These are phyloP conservation scores for Seriola aureovittata DNA, from an alignment of 2,113 vertebrate genomes.

Conservation along the genomic window DNA sequence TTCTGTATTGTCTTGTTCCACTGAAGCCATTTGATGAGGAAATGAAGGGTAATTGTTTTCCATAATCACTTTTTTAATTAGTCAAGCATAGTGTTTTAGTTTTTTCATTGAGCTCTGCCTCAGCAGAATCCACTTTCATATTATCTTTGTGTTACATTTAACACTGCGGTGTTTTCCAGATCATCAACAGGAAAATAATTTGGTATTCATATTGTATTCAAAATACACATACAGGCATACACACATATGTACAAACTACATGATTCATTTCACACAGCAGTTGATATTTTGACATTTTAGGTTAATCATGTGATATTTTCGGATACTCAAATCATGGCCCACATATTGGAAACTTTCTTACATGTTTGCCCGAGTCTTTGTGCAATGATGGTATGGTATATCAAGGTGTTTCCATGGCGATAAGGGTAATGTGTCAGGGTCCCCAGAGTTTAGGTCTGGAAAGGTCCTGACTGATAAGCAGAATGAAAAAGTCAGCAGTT, in stretches of 20 bases:
- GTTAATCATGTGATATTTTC: constrained; percentile 68
- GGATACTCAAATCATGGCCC: constrained; percentile 56
- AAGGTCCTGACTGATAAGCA: constrained; percentile 79
- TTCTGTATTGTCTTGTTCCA: not conserved
- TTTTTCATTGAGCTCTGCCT: not conserved
- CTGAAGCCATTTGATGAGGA: constrained; percentile 14
- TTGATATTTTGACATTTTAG: constrained; percentile 70
- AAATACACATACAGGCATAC: constrained; percentile 7
- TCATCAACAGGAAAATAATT: constrained; percentile 31
- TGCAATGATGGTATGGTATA: constrained; percentile 65
- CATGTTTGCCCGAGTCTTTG: constrained; percentile 67
- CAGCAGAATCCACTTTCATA: constrained; percentile 3
- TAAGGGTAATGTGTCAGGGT: constrained; percentile 77
- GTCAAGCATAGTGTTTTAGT: not conserved
- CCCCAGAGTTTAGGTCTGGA: constrained; percentile 69
- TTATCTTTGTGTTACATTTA: constrained; percentile 5
- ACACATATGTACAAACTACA: constrained; percentile 8
- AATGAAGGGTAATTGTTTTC: constrained; percentile 6
- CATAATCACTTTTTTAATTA: not conserved
- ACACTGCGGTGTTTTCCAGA: constrained; percentile 22
- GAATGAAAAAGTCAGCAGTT: constrained; percentile 82
- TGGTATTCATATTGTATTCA: constrained; percentile 1
- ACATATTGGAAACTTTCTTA: constrained; percentile 70
- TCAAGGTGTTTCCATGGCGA: constrained; percentile 80
- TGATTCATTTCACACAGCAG: constrained; percentile 45